Conservation (phyloP, 2,888 invertebrate species). For the Pseudoips prasinana region DNA sequence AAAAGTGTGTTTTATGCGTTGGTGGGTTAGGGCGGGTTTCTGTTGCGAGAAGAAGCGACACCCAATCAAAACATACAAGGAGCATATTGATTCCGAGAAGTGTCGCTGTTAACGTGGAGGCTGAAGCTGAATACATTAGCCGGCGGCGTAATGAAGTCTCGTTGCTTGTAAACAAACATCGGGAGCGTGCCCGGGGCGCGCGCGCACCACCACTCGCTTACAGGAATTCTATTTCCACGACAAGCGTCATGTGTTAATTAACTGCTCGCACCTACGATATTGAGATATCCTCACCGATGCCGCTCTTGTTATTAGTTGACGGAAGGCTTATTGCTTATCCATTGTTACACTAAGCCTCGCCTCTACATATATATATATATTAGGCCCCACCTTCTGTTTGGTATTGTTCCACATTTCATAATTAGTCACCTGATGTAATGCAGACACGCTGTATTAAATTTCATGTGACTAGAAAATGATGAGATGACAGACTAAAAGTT, state of each 20-base stretch:
- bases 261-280: slow-evolving; percentile 79
- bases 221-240: slow-evolving; percentile 80
- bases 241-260: slow-evolving; percentile 81
- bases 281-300: slow-evolving; percentile 76
- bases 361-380: slow-evolving; percentile 31
- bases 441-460: no score
- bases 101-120: slow-evolving; percentile 82
- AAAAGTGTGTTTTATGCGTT: slow-evolving; percentile 60
- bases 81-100: slow-evolving; percentile 83
- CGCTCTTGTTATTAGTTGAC: slow-evolving; percentile 76
- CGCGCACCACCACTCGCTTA: slow-evolving; percentile 65
- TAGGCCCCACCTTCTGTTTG: slow-evolving; percentile 15
- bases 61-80: slow-evolving; percentile 82
- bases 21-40: slow-evolving; percentile 52
- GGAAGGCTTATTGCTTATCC: slow-evolving; percentile 71
- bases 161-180: slow-evolving; percentile 80
- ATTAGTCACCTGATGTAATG: no score
- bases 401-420: slow-evolving; percentile 17
- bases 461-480: no score
- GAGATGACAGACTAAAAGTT: no score
- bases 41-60: slow-evolving; percentile 49
- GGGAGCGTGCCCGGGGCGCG: slow-evolving; percentile 61
- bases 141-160: slow-evolving; percentile 82
- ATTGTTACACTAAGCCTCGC: slow-evolving; percentile 12
- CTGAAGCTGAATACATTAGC: slow-evolving; percentile 83